phyloP scores from a whole-genome alignment of 2,797 vertebrate genomes.

The Ataeniobius toweri region DNA sequence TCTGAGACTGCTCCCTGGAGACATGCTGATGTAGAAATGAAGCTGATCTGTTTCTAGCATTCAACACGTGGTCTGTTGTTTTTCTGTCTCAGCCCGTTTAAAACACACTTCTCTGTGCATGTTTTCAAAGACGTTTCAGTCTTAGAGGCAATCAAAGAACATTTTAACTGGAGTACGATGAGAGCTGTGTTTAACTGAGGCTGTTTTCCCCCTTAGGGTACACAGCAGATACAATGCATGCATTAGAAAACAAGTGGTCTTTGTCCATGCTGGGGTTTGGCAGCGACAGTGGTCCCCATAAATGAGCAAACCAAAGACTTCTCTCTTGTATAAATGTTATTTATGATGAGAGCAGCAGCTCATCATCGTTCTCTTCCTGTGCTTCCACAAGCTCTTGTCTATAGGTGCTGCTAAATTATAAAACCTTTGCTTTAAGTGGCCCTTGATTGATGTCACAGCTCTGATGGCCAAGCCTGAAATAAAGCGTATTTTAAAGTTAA shows the following conservation, averaged over 20 bases:
- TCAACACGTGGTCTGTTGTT: slow-evolving; percentile 3
- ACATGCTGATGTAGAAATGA: slow-evolving; percentile 23
- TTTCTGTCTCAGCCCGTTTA: slow-evolving; percentile 16
- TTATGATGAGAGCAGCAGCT: slow-evolving; percentile 30
- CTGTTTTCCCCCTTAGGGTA: slow-evolving; percentile 1
- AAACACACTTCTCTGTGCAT: slow-evolving; percentile 2
- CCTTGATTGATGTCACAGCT: slow-evolving; percentile 58
- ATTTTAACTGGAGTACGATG: slow-evolving; percentile 30
- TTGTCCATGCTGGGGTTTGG: slow-evolving; percentile 33
- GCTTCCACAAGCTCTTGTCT: slow-evolving; percentile 40
- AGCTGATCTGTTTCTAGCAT: slow-evolving; percentile 14
- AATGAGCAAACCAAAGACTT: slow-evolving; percentile 27
- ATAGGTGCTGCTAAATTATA: slow-evolving; percentile 38
- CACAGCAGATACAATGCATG: slow-evolving; percentile 8
- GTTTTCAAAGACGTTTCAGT: slow-evolving; percentile 33
- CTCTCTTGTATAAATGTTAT: slow-evolving; percentile 41
- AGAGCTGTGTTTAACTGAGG: slow-evolving; percentile 22
- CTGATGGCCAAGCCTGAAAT: slow-evolving; percentile 46
- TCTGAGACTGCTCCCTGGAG: slow-evolving; percentile 39
- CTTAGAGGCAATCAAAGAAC: slow-evolving; percentile 27
- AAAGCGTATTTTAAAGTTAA: slow-evolving; percentile 49
- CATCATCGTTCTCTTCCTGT: slow-evolving; percentile 11
- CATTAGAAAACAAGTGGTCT: slow-evolving; percentile 33
- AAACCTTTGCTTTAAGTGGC: slow-evolving; percentile 56
- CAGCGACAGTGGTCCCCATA: slow-evolving; percentile 23